Conservation (phyloP, 2,888 invertebrate species). For the Sinohyriopsis cumingii region DNA sequence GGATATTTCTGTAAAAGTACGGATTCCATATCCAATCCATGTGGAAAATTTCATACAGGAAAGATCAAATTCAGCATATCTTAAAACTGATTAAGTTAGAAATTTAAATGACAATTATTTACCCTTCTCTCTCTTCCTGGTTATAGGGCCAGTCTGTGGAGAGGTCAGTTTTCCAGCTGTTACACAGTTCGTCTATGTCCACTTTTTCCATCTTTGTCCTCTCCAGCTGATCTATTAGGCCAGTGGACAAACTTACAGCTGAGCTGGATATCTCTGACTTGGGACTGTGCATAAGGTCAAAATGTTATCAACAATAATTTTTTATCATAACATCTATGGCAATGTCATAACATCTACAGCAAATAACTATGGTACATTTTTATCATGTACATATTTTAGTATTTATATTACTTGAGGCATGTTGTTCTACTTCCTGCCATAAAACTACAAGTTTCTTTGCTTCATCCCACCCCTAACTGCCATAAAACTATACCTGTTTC, state of each 20-base stretch:
- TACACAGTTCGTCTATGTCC: constrained; percentile 46
- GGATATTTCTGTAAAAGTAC: too few species aligned
- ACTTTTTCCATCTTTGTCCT: constrained; percentile 32
- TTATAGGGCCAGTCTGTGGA: constrained; percentile 61
- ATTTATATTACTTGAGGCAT: too few species aligned
- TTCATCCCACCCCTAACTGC: too few species aligned
- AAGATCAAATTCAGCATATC: too few species aligned
- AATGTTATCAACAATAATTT: not conserved
- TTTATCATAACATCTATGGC: not conserved
- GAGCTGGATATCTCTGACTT: constrained; percentile 59
- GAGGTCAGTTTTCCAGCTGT: constrained; percentile 33
- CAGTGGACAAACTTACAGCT: constrained; percentile 65
- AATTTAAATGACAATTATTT: constrained; percentile 1
- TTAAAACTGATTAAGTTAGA: not conserved
- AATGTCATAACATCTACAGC: too few species aligned
- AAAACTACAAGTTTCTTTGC: too few species aligned
- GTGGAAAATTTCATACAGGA: too few species aligned
- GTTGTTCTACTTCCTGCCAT: too few species aligned
- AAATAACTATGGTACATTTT: too few species aligned
- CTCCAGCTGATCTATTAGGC: constrained; percentile 65
- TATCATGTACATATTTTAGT: too few species aligned
- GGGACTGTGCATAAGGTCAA: constrained; percentile 31
- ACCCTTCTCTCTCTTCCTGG: constrained; percentile 19
- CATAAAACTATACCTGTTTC: too few species aligned
- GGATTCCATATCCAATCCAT: too few species aligned